Evolutionary conservation across 2,888 invertebrate species (phyloP).

Genomic region (Pammene aurita): DNA sequence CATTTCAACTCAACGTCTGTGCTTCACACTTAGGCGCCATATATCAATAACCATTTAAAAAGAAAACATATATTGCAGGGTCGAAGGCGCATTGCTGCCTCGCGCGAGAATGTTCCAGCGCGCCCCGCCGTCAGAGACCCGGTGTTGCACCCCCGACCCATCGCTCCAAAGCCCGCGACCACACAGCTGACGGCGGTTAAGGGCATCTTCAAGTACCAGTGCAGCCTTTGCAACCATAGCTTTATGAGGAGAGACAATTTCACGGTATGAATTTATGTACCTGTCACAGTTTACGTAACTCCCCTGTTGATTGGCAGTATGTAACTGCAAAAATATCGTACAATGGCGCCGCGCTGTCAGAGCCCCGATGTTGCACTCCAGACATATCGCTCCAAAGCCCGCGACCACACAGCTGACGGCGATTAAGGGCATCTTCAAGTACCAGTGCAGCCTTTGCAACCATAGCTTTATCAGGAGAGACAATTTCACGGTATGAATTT

Average conservation of each 20-base stretch:
- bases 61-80: conserved; percentile 1
- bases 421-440: conserved; percentile 61
- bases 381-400: conserved; percentile 32
- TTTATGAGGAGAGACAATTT: conserved; percentile 70
- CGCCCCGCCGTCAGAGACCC: conserved; percentile 19
- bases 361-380: conserved; percentile 11
- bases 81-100: conserved; percentile 35
- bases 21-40: too few species aligned
- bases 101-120: conserved; percentile 19
- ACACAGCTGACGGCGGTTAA: conserved; percentile 50
- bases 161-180: conserved; percentile 27
- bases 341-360: conserved; percentile 9
- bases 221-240: conserved; percentile 64
- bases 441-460: conserved; percentile 64
- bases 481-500: conserved; percentile 64
- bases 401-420: conserved; percentile 41
- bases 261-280: conserved; percentile 55
- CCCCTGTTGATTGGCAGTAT: too few species aligned
- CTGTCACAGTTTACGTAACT: background rate
- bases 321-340: too few species aligned
- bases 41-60: too few species aligned
- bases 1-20: too few species aligned
- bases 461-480: conserved; percentile 68
- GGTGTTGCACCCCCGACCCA: conserved; percentile 22
- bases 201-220: conserved; percentile 63